Evolutionary conservation across 2,888 invertebrate genomes (phyloP), one percentile per base, ranked within the genome.

Genomic region (Microplitis deprimator): DNA sequence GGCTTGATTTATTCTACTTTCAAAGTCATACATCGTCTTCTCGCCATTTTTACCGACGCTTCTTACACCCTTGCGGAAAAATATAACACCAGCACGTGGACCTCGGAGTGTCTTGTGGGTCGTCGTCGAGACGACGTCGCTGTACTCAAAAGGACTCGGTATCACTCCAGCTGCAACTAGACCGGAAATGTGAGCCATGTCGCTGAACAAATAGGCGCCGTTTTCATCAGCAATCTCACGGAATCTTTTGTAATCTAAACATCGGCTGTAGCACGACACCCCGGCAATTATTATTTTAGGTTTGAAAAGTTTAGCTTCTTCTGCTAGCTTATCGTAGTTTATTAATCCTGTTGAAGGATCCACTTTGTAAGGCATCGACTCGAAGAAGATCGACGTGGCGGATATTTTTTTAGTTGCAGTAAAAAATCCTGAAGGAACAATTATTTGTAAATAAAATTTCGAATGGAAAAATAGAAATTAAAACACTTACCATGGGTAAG

Each of bases 331-430:
- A 81, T 98, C 97, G 87, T 98, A 99, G 91, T 99, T 98, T 81
- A 99, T 98, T 0, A 97, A 90, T 38, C 98, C 98, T 40, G 95
- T 96, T 77, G 91, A 90, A 1, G 95, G 93, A 88, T 97, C 82
- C 84, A 97, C 95, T 91, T 97, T 98, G 90, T 99, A 99, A 0
- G 98, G 98, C 96, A 98, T 96, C 77, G 98, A 98, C 91, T 99
- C 98, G 89, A 99, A 99, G 92, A 97, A 99, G 79, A 98, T 95
- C 0, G 98, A 98, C 0, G 98, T 98, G 6, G 98, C 98, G 0
- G 98, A 99, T 78, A 99, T 96, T 90, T 96, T 96, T 90, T 97
- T 98, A 7, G 92, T 94, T 6, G 94, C 92, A 0, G 98, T 98
- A 91, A 96, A 96, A 90, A 98, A 98, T 39, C 94, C 92, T 89